phyloP scores from a whole-genome alignment of 1,140 invertebrate genomes.

The Brachionus asplanchnoidis region DNA sequence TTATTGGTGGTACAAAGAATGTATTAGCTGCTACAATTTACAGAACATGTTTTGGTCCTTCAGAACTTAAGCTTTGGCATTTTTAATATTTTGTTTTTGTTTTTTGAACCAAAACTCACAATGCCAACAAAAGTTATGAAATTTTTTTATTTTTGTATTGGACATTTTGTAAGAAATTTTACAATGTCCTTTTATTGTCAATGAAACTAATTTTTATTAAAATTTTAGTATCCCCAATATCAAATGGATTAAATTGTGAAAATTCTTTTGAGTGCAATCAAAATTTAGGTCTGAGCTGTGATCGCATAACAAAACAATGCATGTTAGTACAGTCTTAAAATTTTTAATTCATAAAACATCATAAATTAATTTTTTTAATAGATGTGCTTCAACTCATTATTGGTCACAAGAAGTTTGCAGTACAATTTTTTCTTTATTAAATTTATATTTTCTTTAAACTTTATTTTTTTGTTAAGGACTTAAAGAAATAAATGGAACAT shows the following conservation, averaged over 20 bases:
- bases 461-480: background rate
- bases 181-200: too few relatives aligned
- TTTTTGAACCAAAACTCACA: too few relatives aligned
- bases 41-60: too few relatives aligned
- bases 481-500: slow-evolving; percentile 23
- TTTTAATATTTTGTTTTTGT: too few relatives aligned
- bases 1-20: too few relatives aligned
- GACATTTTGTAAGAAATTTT: too few relatives aligned
- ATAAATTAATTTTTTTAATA: background rate
- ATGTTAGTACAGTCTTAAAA: background rate
- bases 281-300: background rate
- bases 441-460: background rate
- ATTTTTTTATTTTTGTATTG: too few relatives aligned
- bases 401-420: slow-evolving; percentile 4
- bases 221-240: background rate
- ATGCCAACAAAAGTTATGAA: too few relatives aligned
- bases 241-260: slow-evolving; percentile 23
- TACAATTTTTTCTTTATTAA: background rate
- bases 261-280: slow-evolving; percentile 30
- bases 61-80: too few relatives aligned
- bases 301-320: background rate
- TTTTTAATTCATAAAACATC: too few relatives aligned
- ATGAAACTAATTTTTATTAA: too few relatives aligned
- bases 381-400: background rate
- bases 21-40: too few relatives aligned